phyloP scores from a whole-genome alignment of 2,888 invertebrate species.

The Conchocele bisecta region DNA sequence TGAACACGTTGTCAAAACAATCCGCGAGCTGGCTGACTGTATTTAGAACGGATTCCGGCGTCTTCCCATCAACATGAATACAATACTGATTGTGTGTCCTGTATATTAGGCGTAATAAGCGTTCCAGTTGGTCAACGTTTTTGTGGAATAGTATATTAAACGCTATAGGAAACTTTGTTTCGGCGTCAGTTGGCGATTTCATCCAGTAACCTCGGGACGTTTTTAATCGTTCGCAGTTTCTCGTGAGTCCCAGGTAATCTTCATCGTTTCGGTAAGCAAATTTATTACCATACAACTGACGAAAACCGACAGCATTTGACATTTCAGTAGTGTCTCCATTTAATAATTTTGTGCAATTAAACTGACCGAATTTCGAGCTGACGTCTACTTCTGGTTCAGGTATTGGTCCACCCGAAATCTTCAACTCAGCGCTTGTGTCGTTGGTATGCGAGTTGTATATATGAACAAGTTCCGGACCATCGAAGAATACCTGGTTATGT shows the following conservation, averaged over 20 bases:
- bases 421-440: background rate
- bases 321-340: slow-evolving; percentile 51
- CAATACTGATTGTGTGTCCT: slow-evolving; percentile 81
- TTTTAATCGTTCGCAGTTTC: slow-evolving; percentile 51
- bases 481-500: slow-evolving; percentile 19
- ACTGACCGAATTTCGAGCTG: background rate
- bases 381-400: background rate
- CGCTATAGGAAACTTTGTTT: slow-evolving; percentile 75
- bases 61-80: slow-evolving; percentile 78
- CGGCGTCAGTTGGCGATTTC: slow-evolving; percentile 37
- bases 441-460: background rate
- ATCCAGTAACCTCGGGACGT: slow-evolving; percentile 40
- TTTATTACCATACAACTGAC: slow-evolving; percentile 12
- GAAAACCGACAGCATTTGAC: slow-evolving; percentile 23
- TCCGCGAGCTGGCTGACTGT: slow-evolving; percentile 59
- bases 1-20: slow-evolving; percentile 80
- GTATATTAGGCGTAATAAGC: slow-evolving; percentile 75
- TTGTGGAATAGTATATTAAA: slow-evolving; percentile 76
- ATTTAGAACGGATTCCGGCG: slow-evolving; percentile 50
- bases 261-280: slow-evolving; percentile 26
- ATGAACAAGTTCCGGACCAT: slow-evolving; percentile 31
- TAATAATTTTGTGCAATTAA: slow-evolving; percentile 57
- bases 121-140: slow-evolving; percentile 75
- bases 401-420: no score
- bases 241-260: background rate